These are phyloP conservation scores for Clusia tigrina DNA, from an alignment of 2,888 invertebrate species.

Conservation along the genomic window DNA sequence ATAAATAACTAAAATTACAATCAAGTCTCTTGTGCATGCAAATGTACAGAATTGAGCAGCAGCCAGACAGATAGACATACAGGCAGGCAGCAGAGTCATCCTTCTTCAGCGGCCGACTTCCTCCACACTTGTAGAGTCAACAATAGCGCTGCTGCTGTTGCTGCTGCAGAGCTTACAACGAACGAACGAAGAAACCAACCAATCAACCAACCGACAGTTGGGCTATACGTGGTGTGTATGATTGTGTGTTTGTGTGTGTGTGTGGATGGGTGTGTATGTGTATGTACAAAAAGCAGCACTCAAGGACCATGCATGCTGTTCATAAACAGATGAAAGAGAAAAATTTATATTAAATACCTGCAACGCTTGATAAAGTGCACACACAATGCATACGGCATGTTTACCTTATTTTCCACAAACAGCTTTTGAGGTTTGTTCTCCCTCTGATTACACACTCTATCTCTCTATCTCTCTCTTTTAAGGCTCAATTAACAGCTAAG, in stretches of 20 bases:
- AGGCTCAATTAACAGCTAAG: slow-evolving; percentile 22
- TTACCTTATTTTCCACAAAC: too few relatives aligned
- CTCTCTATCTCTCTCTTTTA: neutral
- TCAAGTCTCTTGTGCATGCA: slow-evolving; percentile 35
- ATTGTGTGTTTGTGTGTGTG: too few relatives aligned
- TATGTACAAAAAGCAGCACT: neutral
- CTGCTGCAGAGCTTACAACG: neutral
- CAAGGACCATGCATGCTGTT: neutral
- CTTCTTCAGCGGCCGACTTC: too few relatives aligned
- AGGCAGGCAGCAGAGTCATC: neutral
- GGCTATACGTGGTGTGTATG: too few relatives aligned
- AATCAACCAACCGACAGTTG: too few relatives aligned
- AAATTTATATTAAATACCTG: too few relatives aligned
- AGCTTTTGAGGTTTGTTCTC: neutral
- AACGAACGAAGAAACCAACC: too few relatives aligned
- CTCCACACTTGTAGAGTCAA: too few relatives aligned
- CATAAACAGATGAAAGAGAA: too few relatives aligned
- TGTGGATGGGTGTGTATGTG: neutral
- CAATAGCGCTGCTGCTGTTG: too few relatives aligned
- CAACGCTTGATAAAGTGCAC: too few relatives aligned
- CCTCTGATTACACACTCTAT: slow-evolving; percentile 1
- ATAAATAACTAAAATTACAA: slow-evolving; percentile 1
- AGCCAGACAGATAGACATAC: neutral
- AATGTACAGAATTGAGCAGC: slow-evolving; percentile 22
- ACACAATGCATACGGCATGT: too few relatives aligned